Conservation (phyloP, 2,797 vertebrate genomes). For the Holocentrus rufus region DNA sequence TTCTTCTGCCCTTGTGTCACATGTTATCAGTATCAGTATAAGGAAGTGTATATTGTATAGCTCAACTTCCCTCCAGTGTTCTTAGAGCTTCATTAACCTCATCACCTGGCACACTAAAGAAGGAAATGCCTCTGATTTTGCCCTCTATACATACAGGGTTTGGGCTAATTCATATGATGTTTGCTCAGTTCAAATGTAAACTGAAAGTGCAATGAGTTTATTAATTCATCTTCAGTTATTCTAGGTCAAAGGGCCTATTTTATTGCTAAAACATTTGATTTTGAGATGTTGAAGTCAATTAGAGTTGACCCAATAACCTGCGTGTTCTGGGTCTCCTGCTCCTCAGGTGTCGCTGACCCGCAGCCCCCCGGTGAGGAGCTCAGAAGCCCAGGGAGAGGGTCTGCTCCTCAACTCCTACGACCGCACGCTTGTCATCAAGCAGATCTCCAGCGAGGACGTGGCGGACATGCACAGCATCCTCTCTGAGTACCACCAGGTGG, state of each 20-base stretch:
- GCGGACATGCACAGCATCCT: slow-evolving; percentile 94
- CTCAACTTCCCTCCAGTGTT: not conserved
- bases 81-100: not conserved
- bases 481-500: slow-evolving; percentile 95
- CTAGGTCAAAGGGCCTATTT: not conserved
- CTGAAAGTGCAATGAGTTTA: not conserved
- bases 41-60: not conserved
- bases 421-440: slow-evolving; percentile 91
- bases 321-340: not conserved
- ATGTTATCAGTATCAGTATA: no score
- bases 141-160: not conserved
- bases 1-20: not conserved
- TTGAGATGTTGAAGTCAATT: not conserved
- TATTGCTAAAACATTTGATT: not conserved
- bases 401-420: slow-evolving; percentile 91
- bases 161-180: no score
- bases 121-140: not conserved
- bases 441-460: slow-evolving; percentile 94
- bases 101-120: not conserved
- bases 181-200: not conserved
- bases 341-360: slow-evolving; percentile 89
- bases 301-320: not conserved
- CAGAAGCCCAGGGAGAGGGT: slow-evolving; percentile 85
- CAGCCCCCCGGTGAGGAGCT: slow-evolving; percentile 85
- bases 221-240: not conserved